Base-by-base conservation (phyloP, 1,140 invertebrate genomes). In the Drosophila seguyi region DNA sequence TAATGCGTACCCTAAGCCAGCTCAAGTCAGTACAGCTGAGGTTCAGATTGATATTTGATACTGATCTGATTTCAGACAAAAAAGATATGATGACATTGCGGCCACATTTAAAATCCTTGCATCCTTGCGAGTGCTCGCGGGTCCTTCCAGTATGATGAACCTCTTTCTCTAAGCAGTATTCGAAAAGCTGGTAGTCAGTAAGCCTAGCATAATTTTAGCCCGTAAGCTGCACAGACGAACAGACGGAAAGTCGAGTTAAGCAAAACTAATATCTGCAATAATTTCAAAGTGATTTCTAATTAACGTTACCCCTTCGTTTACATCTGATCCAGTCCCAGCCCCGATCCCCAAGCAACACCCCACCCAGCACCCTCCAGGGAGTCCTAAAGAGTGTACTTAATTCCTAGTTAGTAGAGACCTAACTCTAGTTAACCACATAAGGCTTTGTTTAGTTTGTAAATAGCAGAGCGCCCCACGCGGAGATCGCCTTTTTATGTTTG, bases 121-220 rank as follows among this genome's bases (percentile, higher is more conserved):
- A 42, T 39, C 50, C 39, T 20, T 41, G 50, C 52, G 48, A 57
- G 34, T 75, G 58, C 73, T 29, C 39, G 59, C 18, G 60, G 38
- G 36, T 38, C 69, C 73, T 48, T 72, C 75, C 92, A 92, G 92
- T 92, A 91, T 85, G 68, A 91, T 92, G 90, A 91, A 90, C 84
- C 92, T 87, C 90, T 92, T 91, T 93, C 91, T 93, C 91, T 93
- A 93, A 93, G 90, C 92, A 93, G 92, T 93, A 93, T 93, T 93
- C 91, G 92, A 93, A 93, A 92, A 91, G 92, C 92, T 80, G 85
- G 73, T 93, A 92, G 91, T 75, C 65, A 16, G 36, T 92, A 92
- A 92, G 87, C 62, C 22, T 86, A 90, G 79, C 55, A 63, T 90
- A 90, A 82, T 90, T 90, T 38, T 83, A 88, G 79, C 13, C 25